Base-by-base conservation (phyloP, 2,113 vertebrate genomes). In the Murina feae region DNA sequence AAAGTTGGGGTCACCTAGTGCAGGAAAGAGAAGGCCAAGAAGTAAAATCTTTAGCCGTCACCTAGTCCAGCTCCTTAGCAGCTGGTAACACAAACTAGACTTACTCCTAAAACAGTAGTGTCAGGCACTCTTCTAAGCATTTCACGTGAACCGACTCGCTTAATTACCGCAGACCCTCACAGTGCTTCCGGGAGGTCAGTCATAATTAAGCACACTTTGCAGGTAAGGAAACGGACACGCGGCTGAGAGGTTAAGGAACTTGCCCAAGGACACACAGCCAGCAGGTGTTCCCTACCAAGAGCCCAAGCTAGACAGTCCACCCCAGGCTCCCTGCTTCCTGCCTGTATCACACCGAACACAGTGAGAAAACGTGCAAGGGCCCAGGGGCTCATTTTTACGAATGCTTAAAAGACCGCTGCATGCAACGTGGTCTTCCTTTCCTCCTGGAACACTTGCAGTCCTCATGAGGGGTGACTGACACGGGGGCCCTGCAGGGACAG, bases 121-220 rank as follows among this genome's bases (percentile, higher is more conserved):
- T 44, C 21, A 58, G 49, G 37, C 80, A 53, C 39, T 86, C 63
- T 80, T 87, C 79, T 86, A 93, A 88, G 92, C 39, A 93, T 60
- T 86, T 95, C 84, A 78, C 72, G 76, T 39, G 47, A 90, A 89
- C 68, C 66, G 66, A 69, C 68, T 86, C 93, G 91, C 94, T 89
- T 85, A 71, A 89, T 93, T 23, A 91, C 68, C 74, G 69, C 69
- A 72, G 68, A 37, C 89, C 79, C 68, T 83, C 81, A 17, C 23
- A 60, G 32, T 68, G 39, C 76, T 66, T 60, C 83, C 44, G 53
- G 86, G 83, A 95, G 83, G 30, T 94, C 51, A 53, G 44, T 49
- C 81, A 79, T 82, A 72, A 69, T 66, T 72, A 85, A 76, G 28
- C n/a, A 78, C 47, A 58, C 44, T 94, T 58, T 53, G 18, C 30